Percentiles rank a stretch among this genome's conserved stretches.
These are phyloP conservation scores for Haemorhous mexicanus DNA, from an alignment of 2,113 vertebrate species.

Conservation along the genomic window DNA sequence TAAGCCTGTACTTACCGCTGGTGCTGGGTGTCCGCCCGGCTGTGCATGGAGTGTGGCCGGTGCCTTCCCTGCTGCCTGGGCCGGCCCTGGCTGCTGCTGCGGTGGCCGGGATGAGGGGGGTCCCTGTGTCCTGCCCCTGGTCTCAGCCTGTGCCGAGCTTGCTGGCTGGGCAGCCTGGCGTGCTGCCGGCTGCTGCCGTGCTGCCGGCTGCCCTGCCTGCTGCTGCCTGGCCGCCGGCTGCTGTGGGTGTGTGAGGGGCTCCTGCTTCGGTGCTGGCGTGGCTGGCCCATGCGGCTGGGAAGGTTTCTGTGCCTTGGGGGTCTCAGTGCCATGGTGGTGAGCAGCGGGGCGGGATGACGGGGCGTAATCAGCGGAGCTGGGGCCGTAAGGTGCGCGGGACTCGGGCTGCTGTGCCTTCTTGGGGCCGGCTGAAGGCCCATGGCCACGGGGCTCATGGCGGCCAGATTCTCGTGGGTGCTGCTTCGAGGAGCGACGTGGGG, in stretches of 20 bases:
- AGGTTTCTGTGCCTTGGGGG: slow-evolving; percentile 82
- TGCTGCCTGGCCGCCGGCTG: slow-evolving; percentile 68
- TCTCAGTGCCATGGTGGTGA: slow-evolving; percentile 79
- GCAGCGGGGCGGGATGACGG: slow-evolving; percentile 73
- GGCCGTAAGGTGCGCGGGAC: slow-evolving; percentile 75
- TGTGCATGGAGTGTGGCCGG: slow-evolving; percentile 64
- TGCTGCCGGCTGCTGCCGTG: slow-evolving; percentile 67
- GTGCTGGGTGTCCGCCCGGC: slow-evolving; percentile 61
- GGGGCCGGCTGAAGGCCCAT: slow-evolving; percentile 73
- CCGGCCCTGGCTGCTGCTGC: slow-evolving; percentile 53
- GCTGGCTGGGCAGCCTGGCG: slow-evolving; percentile 46
- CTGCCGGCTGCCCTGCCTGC: slow-evolving; percentile 53
- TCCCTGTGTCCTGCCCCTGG: slow-evolving; percentile 39
- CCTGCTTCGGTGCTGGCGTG: slow-evolving; percentile 70
- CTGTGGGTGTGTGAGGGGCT: slow-evolving; percentile 63
- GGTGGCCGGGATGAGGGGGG: slow-evolving; percentile 60
- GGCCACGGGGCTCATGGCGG: slow-evolving; percentile 79
- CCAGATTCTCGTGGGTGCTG: slow-evolving; percentile 85
- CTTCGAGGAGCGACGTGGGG: slow-evolving; percentile 82
- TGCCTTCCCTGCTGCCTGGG: slow-evolving; percentile 41
- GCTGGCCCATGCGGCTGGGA: slow-evolving; percentile 71
- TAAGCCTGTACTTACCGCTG: slow-evolving; percentile 70
- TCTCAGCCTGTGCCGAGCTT: background rate
- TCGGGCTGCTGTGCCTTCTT: slow-evolving; percentile 82
- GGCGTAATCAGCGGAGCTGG: slow-evolving; percentile 78